Conservation (phyloP, 2,113 vertebrate species). For the Mixornis gularis region DNA sequence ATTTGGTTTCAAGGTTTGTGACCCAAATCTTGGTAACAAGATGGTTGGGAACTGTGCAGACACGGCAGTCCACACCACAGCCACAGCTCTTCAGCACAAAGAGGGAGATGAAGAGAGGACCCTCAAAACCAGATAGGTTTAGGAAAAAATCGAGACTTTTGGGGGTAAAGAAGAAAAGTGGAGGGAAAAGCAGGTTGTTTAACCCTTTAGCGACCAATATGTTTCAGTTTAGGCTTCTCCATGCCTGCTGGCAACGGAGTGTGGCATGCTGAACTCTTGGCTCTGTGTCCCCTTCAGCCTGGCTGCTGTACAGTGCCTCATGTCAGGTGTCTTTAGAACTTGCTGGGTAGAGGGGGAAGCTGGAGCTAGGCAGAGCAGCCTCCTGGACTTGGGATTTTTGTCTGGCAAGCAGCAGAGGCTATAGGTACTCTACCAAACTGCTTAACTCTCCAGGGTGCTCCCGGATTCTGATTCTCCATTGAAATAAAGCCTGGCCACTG, state of each 20-base stretch:
- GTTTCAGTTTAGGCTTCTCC: background rate
- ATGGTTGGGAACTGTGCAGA: background rate
- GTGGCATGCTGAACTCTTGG: accelerated
- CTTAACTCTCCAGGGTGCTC: background rate
- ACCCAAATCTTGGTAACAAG: background rate
- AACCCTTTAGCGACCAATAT: background rate
- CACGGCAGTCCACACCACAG: background rate
- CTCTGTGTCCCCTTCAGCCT: background rate
- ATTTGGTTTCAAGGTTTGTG: background rate
- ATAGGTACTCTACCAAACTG: background rate
- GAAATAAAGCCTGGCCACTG: background rate
- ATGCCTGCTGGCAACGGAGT: accelerated
- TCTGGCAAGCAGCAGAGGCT: background rate
- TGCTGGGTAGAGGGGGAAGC: background rate
- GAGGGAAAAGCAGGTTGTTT: background rate
- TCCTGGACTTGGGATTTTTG: background rate
- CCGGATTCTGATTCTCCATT: background rate
- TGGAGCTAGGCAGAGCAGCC: background rate
- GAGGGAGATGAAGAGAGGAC: background rate
- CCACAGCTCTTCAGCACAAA: background rate
- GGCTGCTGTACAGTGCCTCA: background rate
- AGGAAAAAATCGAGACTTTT: background rate
- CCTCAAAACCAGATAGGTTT: background rate
- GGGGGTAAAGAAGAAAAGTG: too few species aligned
- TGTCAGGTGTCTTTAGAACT: background rate